Evolutionary conservation across 2,113 vertebrate species (phyloP), one percentile per base, ranked within the genome.

Genomic region (Galeopterus variegatus): DNA sequence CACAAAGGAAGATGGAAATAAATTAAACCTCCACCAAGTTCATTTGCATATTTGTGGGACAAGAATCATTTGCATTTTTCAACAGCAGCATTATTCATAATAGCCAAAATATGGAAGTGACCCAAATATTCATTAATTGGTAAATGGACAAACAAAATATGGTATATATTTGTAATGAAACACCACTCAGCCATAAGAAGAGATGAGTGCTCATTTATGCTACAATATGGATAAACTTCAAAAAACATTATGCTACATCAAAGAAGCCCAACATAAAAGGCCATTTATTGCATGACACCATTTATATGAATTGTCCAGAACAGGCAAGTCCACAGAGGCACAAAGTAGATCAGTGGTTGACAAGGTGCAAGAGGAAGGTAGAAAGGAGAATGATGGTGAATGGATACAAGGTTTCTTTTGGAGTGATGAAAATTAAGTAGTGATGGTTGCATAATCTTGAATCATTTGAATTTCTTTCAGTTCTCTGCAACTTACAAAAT

Each of bases 31-130:
- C 24, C 6, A 81, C 8, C 23, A 69, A 54, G n/a, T 90, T 70
- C 14, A 79, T 86, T 88, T 87, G 45, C 23, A 28, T 67, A 84
- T 90, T 94, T 82, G 45, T 82, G 36, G 36, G 21, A 62, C 23
- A 85, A 90, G 14, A 82, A 36, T 93, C 17, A 48, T 84, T 93
- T 56, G 31, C 19, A 92, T 93, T 93, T 31, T 77, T 73, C 70
- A 26, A 45, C 36, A 79, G 21, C 6, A 79, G 14, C 9, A 90
- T 79, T 85, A 48, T 65, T 80, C 10, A 45, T 77, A 64, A 23
- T 72, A 64, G 28, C 45, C 2, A 54, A 88, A 89, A 79, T 28
- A 13, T 19, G 19, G 31, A 93, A 73, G 72, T 17, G 45, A 70
- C 11, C 28, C 12, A 64, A 18, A 62, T 70, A 3, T 70, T 45